These are phyloP conservation scores for Pocillopora damicornis DNA, from an alignment of 64 coral and sea anemone genomes.

Conservation along the genomic window DNA sequence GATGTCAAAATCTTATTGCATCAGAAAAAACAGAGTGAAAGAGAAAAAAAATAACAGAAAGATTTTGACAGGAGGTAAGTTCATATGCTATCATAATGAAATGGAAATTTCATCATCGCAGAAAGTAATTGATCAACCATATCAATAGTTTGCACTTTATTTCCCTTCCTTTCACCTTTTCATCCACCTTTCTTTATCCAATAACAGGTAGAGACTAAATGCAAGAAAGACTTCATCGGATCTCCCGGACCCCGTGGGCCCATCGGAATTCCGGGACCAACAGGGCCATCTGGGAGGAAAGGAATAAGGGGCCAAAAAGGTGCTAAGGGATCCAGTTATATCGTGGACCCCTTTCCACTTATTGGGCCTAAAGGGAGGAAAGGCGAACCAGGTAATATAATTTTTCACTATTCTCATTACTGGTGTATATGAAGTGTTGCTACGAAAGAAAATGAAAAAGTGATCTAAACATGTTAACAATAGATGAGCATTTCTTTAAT, in stretches of 20 bases:
- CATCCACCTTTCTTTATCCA: background rate
- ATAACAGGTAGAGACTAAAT: constrained; percentile 61
- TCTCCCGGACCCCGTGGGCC: constrained; percentile 41
- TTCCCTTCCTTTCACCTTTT: background rate
- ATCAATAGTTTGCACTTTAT: background rate
- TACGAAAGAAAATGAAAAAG: too few species aligned
- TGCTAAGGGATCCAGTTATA: constrained; percentile 12
- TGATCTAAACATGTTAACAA: too few species aligned
- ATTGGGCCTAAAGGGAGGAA: constrained; percentile 56
- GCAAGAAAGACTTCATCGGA: constrained; percentile 53
- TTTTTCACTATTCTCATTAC: background rate
- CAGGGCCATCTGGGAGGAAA: constrained; percentile 40
- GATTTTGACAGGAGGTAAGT: too few species aligned
- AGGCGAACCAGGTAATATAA: constrained; percentile 28
- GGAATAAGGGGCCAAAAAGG: constrained; percentile 55
- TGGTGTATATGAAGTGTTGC: too few species aligned
- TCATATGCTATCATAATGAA: too few species aligned
- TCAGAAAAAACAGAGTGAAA: too few species aligned
- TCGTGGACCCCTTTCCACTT: background rate
- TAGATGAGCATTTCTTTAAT: too few species aligned
- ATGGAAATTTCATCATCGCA: background rate
- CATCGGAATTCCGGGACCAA: constrained; percentile 36
- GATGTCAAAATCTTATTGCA: too few species aligned
- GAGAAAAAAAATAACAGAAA: too few species aligned
- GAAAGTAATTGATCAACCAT: background rate